These are phyloP conservation scores for Galeopterus variegatus DNA, from an alignment of 2,113 vertebrate species.

Conservation along the genomic window DNA sequence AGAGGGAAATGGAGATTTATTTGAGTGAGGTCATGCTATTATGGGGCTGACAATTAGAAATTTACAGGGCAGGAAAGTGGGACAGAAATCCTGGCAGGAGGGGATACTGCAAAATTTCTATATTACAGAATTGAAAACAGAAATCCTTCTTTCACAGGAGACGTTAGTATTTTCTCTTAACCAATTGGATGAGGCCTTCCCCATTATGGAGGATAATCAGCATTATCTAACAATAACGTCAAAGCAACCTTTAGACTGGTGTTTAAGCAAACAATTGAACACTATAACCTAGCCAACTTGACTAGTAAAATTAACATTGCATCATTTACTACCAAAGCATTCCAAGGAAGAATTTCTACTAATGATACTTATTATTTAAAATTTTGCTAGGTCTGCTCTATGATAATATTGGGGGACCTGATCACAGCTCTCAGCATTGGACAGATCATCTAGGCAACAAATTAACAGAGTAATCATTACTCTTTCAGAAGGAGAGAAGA, in stretches of 20 bases:
- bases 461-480: no score
- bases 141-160: neutral
- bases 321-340: neutral
- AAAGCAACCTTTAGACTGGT: neutral
- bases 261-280: neutral
- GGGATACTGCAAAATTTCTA: neutral
- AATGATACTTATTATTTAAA: neutral
- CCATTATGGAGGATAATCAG: neutral
- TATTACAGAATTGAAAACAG: neutral
- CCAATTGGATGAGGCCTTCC: neutral
- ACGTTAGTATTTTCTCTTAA: neutral
- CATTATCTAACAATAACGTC: neutral
- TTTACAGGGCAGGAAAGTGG: neutral
- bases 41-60: neutral
- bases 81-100: neutral
- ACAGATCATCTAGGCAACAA: no score
- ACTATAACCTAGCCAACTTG: neutral
- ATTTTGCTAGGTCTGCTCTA: neutral
- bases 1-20: neutral
- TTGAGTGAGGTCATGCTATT: neutral
- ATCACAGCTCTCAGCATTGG: no score
- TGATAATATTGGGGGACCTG: no score
- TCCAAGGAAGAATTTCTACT: neutral
- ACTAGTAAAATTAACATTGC: neutral
- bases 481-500: no score